Conservation (phyloP, 2,888 invertebrate genomes). For the Brachynemurus nebulosus region DNA sequence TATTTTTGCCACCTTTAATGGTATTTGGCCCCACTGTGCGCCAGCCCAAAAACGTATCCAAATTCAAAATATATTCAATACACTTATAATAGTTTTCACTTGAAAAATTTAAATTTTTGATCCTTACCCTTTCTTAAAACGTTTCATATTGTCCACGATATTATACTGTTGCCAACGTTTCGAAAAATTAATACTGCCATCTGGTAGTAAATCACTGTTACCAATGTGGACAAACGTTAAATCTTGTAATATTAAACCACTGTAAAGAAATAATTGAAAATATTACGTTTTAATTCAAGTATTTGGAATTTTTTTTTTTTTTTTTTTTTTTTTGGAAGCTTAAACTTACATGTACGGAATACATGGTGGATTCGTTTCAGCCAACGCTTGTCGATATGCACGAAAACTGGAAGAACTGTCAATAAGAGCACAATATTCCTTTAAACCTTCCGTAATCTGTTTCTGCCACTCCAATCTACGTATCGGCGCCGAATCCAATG, state of each 20-base stretch:
- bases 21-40: too few species aligned
- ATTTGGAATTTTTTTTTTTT: neutral
- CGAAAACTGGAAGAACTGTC: slow-evolving; percentile 97
- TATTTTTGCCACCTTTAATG: too few species aligned
- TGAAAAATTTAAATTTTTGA: neutral
- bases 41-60: too few species aligned
- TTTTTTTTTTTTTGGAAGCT: neutral
- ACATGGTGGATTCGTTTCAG: slow-evolving; percentile 93
- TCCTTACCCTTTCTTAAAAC: slow-evolving; percentile 89
- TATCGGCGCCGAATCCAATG: slow-evolving; percentile 91
- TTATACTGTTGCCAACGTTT: slow-evolving; percentile 99
- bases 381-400: slow-evolving; percentile 87
- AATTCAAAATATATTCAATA: too few species aligned
- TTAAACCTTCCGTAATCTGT: slow-evolving; percentile 78
- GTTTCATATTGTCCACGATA: slow-evolving; percentile 95
- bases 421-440: slow-evolving; percentile 90
- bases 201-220: slow-evolving; percentile 77
- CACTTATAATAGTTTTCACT: too few species aligned
- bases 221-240: slow-evolving; percentile 98
- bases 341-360: slow-evolving; percentile 93
- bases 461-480: slow-evolving; percentile 87
- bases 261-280: slow-evolving; percentile 32
- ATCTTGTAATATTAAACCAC: slow-evolving; percentile 95
- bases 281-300: too few species aligned
- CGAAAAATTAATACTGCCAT: slow-evolving; percentile 85